phyloP scores from a whole-genome alignment of 2,888 invertebrate species.

The Trachelus iudaicus region DNA sequence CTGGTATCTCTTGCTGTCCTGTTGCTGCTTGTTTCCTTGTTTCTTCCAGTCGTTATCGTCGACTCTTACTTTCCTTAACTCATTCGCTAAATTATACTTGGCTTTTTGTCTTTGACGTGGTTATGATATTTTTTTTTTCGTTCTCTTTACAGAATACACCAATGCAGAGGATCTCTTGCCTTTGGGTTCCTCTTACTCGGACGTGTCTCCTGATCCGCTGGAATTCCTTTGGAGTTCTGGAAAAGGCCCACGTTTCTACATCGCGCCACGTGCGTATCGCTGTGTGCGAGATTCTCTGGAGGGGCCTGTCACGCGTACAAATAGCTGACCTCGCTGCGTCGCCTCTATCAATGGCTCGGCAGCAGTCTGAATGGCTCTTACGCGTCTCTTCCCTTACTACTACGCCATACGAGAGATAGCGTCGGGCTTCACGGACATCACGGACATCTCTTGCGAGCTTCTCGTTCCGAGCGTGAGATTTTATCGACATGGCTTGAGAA shows the following conservation, averaged over 20 bases:
- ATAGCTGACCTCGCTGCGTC: conserved; percentile 64
- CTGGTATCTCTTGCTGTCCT: neutral
- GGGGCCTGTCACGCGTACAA: conserved; percentile 63
- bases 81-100: neutral
- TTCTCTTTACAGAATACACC: neutral
- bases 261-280: conserved; percentile 17
- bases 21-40: neutral
- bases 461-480: neutral
- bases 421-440: conserved; percentile 11
- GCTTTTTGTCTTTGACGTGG: neutral
- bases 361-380: conserved; percentile 53
- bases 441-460: neutral
- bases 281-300: conserved; percentile 52
- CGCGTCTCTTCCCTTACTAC: conserved; percentile 51
- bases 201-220: neutral
- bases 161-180: neutral
- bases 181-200: neutral
- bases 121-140: neutral
- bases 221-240: neutral
- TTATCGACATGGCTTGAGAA: neutral
- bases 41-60: neutral
- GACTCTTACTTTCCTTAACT: neutral
- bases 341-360: conserved; percentile 61
- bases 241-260: neutral
- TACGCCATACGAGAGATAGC: conserved; percentile 45